These are phyloP conservation scores for Drosophila heteroneura DNA, from an alignment of 2,888 invertebrate species.

Conservation along the genomic window DNA sequence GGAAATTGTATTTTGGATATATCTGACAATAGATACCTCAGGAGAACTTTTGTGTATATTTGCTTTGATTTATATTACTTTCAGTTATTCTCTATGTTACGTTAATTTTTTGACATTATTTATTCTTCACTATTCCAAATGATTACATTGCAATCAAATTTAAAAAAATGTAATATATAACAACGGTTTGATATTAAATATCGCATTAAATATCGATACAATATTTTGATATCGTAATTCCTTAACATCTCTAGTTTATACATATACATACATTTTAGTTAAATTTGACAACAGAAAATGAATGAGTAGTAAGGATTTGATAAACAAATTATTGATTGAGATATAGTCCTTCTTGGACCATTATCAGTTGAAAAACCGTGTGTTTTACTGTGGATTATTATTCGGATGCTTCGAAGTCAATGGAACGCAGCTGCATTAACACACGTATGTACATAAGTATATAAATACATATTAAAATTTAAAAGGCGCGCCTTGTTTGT, in stretches of 20 bases:
- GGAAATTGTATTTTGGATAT: background rate
- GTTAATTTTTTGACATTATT: background rate
- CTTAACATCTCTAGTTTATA: background rate
- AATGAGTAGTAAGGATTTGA: background rate
- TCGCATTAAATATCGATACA: background rate
- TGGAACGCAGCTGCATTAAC: background rate
- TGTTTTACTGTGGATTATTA: background rate
- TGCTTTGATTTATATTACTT: background rate
- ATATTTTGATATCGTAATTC: background rate
- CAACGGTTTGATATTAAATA: background rate
- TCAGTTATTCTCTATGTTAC: background rate
- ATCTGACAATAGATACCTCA: background rate
- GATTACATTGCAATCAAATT: background rate
- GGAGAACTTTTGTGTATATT: background rate
- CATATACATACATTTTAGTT: slow-evolving; percentile 4
- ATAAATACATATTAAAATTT: slow-evolving; percentile 1
- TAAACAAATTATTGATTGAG: background rate
- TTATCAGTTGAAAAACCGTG: background rate
- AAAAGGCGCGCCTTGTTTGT: slow-evolving; percentile 1
- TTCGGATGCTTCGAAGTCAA: background rate
- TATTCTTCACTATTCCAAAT: background rate
- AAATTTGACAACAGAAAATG: slow-evolving; percentile 2
- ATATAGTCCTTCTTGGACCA: background rate
- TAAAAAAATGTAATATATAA: background rate
- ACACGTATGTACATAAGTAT: background rate